Percentiles rank a stretch among this genome's conserved stretches.
Conservation (phyloP, 2,113 vertebrate genomes). For the Podarcis cretensis region DNA sequence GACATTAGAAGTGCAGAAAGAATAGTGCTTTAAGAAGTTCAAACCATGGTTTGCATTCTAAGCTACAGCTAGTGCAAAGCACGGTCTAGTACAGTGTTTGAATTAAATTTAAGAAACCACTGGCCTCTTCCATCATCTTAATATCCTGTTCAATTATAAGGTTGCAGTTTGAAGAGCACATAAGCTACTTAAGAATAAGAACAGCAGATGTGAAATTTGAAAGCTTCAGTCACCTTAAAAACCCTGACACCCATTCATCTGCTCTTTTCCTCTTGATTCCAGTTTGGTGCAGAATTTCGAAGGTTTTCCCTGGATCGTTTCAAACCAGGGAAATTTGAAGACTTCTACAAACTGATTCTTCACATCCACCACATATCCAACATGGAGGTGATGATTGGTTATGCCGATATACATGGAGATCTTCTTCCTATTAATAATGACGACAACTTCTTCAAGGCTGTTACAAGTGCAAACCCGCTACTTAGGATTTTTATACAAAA, state of each 20-base stretch:
- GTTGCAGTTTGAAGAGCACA: neutral
- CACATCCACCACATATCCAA: slow-evolving; percentile 92
- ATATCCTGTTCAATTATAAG: neutral
- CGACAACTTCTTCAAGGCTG: slow-evolving; percentile 97
- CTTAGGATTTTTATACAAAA: slow-evolving; percentile 97
- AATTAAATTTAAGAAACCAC: too few relatives aligned
- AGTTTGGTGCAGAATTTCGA: slow-evolving; percentile 98
- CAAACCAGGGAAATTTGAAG: slow-evolving; percentile 95
- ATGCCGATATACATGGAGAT: slow-evolving; percentile 95
- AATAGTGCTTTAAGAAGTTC: neutral
- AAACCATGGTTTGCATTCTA: neutral
- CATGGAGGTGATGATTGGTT: slow-evolving; percentile 94
- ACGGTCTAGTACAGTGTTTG: too few relatives aligned
- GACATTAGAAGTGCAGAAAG: neutral
- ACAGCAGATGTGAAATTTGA: neutral
- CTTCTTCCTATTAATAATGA: slow-evolving; percentile 99
- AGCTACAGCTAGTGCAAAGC: neutral
- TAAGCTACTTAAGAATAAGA: neutral
- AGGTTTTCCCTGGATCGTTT: slow-evolving; percentile 93
- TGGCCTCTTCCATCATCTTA: too few relatives aligned
- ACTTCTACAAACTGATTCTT: slow-evolving; percentile 96
- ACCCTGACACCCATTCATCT: neutral
- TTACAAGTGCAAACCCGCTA: slow-evolving; percentile 92
- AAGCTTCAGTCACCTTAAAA: neutral
- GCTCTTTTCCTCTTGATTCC: slow-evolving; percentile 47